These are phyloP conservation scores for Tenualosa thibaudeaui DNA, from an alignment of 2,797 vertebrate species.

Conservation along the genomic window DNA sequence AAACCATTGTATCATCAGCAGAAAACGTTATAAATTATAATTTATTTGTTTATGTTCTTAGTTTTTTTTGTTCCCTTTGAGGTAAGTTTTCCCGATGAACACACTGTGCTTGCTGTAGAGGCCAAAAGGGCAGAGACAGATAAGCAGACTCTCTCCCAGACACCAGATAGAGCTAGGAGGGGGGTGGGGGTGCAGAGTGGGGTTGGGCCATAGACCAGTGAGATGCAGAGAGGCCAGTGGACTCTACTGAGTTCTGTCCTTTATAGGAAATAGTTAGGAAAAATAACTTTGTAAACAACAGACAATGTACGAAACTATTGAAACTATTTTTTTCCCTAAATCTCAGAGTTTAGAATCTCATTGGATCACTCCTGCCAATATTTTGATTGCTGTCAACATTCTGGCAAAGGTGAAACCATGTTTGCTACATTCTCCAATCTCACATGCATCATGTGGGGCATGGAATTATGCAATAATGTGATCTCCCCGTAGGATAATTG, in stretches of 20 bases:
- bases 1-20: neutral
- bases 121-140: neutral
- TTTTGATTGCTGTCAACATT: constrained; percentile 7
- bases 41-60: neutral
- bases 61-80: neutral
- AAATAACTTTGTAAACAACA: neutral
- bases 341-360: neutral
- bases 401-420: neutral
- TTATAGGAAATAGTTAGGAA: neutral
- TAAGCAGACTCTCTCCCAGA: neutral
- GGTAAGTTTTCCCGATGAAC: neutral
- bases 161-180: neutral
- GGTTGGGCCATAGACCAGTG: neutral
- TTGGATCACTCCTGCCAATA: neutral
- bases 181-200: neutral
- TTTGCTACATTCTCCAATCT: neutral
- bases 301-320: neutral
- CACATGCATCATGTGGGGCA: neutral
- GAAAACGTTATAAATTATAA: neutral
- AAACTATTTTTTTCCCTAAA: neutral
- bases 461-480: neutral
- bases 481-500: neutral
- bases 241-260: neutral
- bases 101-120: neutral
- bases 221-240: neutral